Conservation (phyloP, 2,888 invertebrate species). For the Mayetiola destructor region DNA sequence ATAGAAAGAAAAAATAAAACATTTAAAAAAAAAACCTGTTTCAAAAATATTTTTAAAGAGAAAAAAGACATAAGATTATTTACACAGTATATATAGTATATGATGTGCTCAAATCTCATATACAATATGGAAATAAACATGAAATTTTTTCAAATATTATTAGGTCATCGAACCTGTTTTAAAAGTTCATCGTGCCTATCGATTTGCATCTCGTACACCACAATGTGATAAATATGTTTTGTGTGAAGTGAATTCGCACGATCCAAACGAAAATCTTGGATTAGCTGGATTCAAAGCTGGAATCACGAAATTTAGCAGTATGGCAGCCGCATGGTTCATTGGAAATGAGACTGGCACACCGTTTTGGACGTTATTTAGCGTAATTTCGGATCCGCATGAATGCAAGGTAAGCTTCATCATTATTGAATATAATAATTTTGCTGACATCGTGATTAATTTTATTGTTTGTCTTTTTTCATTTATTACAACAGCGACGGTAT, state of each 20-base stretch:
- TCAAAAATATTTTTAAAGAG: too few relatives aligned
- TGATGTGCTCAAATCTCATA: too few relatives aligned
- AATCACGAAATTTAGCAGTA: slow-evolving; percentile 58
- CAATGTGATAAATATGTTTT: slow-evolving; percentile 65
- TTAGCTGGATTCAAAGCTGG: slow-evolving; percentile 55
- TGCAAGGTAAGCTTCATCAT: slow-evolving; percentile 48
- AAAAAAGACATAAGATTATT: too few relatives aligned
- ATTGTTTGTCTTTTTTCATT: slow-evolving; percentile 5
- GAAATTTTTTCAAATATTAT: slow-evolving; percentile 14
- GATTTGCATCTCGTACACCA: slow-evolving; percentile 51
- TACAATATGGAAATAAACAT: too few relatives aligned
- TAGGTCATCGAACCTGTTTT: slow-evolving; percentile 63
- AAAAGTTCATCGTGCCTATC: slow-evolving; percentile 67
- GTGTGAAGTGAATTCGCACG: slow-evolving; percentile 58
- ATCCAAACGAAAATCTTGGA: slow-evolving; percentile 39
- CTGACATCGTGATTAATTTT: slow-evolving; percentile 13
- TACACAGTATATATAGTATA: too few relatives aligned
- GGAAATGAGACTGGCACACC: slow-evolving; percentile 58
- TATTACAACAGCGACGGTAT: slow-evolving; percentile 31
- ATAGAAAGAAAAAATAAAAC: too few relatives aligned
- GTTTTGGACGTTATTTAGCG: slow-evolving; percentile 65
- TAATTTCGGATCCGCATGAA: slow-evolving; percentile 53
- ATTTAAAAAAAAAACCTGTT: too few relatives aligned
- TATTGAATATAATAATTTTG: neutral
- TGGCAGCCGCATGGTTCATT: slow-evolving; percentile 61